A percentile compares a stretch with the other conserved stretches of the same genome.
phyloP scores from a whole-genome alignment of 2,113 vertebrate species.

The Podarcis muralis region DNA sequence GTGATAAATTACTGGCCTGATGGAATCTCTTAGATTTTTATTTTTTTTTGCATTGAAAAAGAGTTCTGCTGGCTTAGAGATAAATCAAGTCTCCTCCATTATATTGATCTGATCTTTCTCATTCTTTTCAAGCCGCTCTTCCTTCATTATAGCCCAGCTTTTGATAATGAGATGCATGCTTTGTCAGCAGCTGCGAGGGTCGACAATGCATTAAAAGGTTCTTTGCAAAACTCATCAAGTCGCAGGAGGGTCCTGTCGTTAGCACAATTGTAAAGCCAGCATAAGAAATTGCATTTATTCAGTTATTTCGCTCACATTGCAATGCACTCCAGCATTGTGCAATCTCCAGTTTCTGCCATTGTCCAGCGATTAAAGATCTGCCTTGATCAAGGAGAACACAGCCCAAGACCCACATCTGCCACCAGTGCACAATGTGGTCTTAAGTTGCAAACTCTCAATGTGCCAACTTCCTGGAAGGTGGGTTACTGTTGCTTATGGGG shows the following conservation, averaged over 20 bases:
- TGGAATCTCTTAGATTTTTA: neutral
- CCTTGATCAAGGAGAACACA: too few species aligned
- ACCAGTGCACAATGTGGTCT: neutral
- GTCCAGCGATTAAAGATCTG: neutral
- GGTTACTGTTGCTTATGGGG: too few species aligned
- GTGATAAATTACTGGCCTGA: neutral
- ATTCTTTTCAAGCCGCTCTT: neutral
- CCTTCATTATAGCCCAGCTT: neutral
- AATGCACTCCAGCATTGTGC: neutral
- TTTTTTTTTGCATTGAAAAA: neutral
- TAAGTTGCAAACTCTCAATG: neutral
- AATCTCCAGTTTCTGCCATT: neutral
- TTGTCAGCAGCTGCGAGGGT: constrained; percentile 26
- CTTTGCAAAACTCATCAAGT: constrained; percentile 1
- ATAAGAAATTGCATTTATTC: neutral
- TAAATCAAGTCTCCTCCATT: neutral
- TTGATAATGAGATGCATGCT: neutral
- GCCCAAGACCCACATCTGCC: neutral
- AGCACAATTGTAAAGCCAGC: constrained; percentile 25
- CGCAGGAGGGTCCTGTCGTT: neutral
- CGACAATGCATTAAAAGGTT: neutral
- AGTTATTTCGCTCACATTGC: neutral
- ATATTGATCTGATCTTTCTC: neutral
- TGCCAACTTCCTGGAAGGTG: too few species aligned
- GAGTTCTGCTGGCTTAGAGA: neutral